A percentile compares a stretch with the other conserved stretches of the same genome.
Conservation (phyloP, 2,113 vertebrate genomes). For the Crotalus helleri region DNA sequence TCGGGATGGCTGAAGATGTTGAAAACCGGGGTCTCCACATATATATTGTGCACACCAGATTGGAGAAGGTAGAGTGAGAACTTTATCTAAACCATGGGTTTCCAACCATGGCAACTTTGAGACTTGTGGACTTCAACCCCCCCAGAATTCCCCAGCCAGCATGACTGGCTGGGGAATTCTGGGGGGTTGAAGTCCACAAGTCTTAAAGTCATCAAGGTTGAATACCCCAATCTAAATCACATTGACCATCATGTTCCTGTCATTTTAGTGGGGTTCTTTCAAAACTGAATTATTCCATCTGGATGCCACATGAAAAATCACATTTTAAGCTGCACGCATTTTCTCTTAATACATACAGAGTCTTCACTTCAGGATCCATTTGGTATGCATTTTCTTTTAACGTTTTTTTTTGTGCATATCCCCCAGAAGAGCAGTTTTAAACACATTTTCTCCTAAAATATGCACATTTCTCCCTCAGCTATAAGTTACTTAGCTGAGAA, state of each 20-base stretch:
- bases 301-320: background rate
- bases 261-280: background rate
- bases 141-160: no score
- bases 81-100: no score
- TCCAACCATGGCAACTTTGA: no score
- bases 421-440: background rate
- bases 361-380: background rate
- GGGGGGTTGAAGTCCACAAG: no score
- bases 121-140: no score
- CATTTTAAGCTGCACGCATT: background rate
- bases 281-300: background rate
- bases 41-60: background rate
- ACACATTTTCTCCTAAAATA: background rate
- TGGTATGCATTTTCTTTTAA: background rate
- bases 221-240: no score
- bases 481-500: background rate
- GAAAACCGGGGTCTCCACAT: background rate
- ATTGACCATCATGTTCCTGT: background rate
- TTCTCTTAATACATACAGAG: background rate
- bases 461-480: background rate
- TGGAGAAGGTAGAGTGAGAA: background rate
- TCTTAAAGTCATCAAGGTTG: no score
- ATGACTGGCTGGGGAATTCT: no score
- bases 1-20: background rate
- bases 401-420: background rate